Evolutionary conservation across 1,140 invertebrate genomes (phyloP), one percentile per base, ranked within the genome.

Genomic region (Araneus ventricosus): DNA sequence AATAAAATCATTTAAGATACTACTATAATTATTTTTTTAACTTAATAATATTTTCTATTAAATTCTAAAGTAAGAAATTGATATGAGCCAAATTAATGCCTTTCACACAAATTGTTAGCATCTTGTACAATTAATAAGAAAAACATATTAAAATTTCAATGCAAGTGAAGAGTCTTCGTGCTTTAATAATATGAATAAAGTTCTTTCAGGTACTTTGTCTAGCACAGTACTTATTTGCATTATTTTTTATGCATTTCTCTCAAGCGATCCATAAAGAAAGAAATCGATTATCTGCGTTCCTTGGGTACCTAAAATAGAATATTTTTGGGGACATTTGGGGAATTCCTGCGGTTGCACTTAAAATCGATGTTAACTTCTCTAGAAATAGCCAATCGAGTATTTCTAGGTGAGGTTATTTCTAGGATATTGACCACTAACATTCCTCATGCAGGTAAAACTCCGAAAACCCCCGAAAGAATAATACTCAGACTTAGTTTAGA

Each of bases 351-450:
- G 63, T 67, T n/a, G 27, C 27, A 52, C 10, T 67, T 27, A 22
- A 75, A 75, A 75, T 75, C 70, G 30, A 75, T 75, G 70, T 34
- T 75, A 75, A 75, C 70, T 6, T 75, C 70, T 22, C 63, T 34
- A 10, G 20, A 75, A 75, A 75, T 75, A 75, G 30, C 30, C 30
- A 63, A 34, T 34, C 27, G 30, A 14, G 34, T 75, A 75, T 37
- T 52, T 75, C 70, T 75, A 34, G 27, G 34, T 75, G 20, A 75
- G 20, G 70, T 75, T 75, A 75, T 75, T 75, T 75, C 70, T 75
- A 34, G 70, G 10, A 34, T 75, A 75, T 75, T 75, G 70, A 75
- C 70, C 70, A 75, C 70, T 75, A 37, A 4, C 30, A 20, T 34
- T 75, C 27, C 70, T 75, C 5, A 34, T 34, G 34, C 30, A 75